Base-by-base conservation (phyloP, 2,113 vertebrate species). In the Puffinus mauretanicus region DNA sequence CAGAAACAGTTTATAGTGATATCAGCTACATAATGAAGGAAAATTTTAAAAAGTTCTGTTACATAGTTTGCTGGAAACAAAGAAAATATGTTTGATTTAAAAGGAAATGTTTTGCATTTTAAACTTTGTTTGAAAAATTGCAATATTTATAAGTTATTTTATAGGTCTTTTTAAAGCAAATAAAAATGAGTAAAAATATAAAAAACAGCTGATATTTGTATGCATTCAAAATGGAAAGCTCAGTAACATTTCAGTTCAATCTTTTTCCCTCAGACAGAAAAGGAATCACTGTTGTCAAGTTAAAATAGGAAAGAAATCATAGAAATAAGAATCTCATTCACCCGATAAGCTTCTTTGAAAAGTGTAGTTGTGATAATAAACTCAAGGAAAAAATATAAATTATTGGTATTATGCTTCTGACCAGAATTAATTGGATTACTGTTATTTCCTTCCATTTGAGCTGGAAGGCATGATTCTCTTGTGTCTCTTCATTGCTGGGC, bases 121-220 rank as follows among this genome's bases (percentile, higher is more conserved):
- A 76, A 81, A 55, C 4, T 38, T 46, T 25, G 3, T 36, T 73
- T 30, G 30, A 11, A 93, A 86, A 86, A 38, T 6, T 9, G 4
- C 5, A 52, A 16, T 52, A 57, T 54, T 82, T 75, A 29, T 29
- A 71, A 0, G 0, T 10, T 84, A n/a, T 73, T 80, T 66, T 76
- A 18, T 7, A 58, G 10, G 3, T 46, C 2, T 80, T 87, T 72
- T 29, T 54, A 76, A 91, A 54, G 7, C 2, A 77, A 80, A 90
- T 40, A 62, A 71, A 90, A 54, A n/a, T 30, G 0, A 71, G 2
- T 20, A 77, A 91, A 72, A 52, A 27, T 44, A 57, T 34, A 34
- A 73, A 72, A 80, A 3, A 0, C 4, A 42, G 11, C 2, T 10
- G 1, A 40, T 60, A 66, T 34, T 38, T 64, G 1, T 49, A 47